Base-by-base conservation (phyloP, 2,797 vertebrate species). In the Hipposideros larvatus region DNA sequence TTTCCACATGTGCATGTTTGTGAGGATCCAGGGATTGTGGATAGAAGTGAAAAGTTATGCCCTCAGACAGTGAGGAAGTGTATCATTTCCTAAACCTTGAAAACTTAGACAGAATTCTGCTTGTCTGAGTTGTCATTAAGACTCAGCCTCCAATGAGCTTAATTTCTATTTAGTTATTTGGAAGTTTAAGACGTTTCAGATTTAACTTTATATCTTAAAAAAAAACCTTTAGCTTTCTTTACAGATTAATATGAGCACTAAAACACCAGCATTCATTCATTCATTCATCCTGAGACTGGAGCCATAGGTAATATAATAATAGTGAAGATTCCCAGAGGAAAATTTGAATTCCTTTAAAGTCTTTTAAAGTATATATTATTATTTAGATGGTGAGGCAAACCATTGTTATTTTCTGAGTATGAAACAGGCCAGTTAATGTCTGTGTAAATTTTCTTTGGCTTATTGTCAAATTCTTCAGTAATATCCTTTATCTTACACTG, bases 371-470 rank as follows among this genome's bases (percentile, higher is more conserved):
- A 57, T 34, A 21, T 91, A 26, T 28, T 94, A 83, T 94, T 82
- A 84, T 90, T 97, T 95, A 86, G 68, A 75, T 84, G 41, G 26
- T 86, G 59, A 87, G 70, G 51, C 63, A 93, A 87, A 93, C 77
- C 63, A 94, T 70, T 79, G 34, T 92, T 57, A 70, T 93, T 92
- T 96, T 96, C 48, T 90, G 61, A 73, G 65, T 90, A 88, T 86
- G 34, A 92, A 96, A 87, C 34, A 80, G 79, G 34, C 63, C 59
- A 80, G 28, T 86, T 96, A 92, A 77, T 84, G 28, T 86, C 78
- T 90, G 24, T 90, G 41, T 55, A 79, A 43, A 65, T 91, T 92
- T 94, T 92, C 90, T 91, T 83, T 92, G 90, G 82, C 85, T 93
- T 24, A 59, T 51, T 88, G 57, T 91, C 57, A 90, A 37, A 78